These are phyloP conservation scores for Ornithoptera alexandrae DNA, from an alignment of 2,888 invertebrate genomes.

Conservation along the genomic window DNA sequence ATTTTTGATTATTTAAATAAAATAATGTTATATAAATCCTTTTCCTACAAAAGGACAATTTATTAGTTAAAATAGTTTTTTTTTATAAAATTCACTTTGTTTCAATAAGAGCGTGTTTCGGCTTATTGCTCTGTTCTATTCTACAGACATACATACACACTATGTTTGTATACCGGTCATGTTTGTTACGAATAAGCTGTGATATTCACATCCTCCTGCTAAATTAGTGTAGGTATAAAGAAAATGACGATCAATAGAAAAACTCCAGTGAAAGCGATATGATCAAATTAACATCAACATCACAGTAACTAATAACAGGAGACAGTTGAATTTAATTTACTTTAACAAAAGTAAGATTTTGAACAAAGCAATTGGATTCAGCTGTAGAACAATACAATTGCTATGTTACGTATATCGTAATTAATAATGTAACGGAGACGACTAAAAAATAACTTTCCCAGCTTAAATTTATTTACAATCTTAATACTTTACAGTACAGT, in stretches of 20 bases:
- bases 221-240: slow-evolving; percentile 34
- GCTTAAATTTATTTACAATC: slow-evolving; percentile 32
- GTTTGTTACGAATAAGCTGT: slow-evolving; percentile 31
- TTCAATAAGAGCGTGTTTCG: neutral
- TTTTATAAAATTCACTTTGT: too few species aligned
- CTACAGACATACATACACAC: slow-evolving; percentile 42
- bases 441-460: slow-evolving; percentile 42
- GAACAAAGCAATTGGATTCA: slow-evolving; percentile 16
- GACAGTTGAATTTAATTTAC: slow-evolving; percentile 3
- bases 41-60: too few species aligned
- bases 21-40: too few species aligned
- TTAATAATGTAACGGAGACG: slow-evolving; percentile 39
- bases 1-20: too few species aligned
- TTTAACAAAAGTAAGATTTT: slow-evolving; percentile 3
- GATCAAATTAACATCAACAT: slow-evolving; percentile 2
- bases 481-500: too few species aligned
- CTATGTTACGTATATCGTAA: slow-evolving; percentile 50
- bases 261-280: slow-evolving; percentile 6
- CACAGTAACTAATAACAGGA: slow-evolving; percentile 7
- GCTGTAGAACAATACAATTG: slow-evolving; percentile 14
- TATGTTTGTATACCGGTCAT: slow-evolving; percentile 32
- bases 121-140: slow-evolving; percentile 36
- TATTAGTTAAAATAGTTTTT: too few species aligned
- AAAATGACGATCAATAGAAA: slow-evolving; percentile 32
- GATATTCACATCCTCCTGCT: slow-evolving; percentile 35